Conservation (phyloP, 2,888 invertebrate genomes). For the Drosophila hamatofila region DNA sequence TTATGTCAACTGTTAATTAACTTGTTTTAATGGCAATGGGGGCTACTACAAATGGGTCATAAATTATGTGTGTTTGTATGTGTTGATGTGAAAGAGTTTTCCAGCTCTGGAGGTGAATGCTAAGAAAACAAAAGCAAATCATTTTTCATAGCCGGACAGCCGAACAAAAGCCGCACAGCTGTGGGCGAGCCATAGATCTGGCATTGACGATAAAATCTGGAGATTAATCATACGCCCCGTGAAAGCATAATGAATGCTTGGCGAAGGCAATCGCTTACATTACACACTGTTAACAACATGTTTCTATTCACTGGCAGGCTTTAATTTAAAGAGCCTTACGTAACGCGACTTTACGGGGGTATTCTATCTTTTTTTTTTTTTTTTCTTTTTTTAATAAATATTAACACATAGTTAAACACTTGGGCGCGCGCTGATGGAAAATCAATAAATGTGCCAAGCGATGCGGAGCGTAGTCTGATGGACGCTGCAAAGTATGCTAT, state of each 20-base stretch:
- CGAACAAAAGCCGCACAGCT: constrained; percentile 49
- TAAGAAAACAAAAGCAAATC: constrained; percentile 60
- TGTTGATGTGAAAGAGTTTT: constrained; percentile 46
- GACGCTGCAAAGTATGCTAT: constrained; percentile 57
- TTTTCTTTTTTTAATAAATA: constrained; percentile 70
- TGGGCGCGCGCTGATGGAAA: constrained; percentile 76
- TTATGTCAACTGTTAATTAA: constrained; percentile 80
- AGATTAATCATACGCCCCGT: constrained; percentile 80
- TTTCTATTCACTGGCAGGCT: constrained; percentile 36
- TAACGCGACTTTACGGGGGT: constrained; percentile 48
- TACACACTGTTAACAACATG: constrained; percentile 61
- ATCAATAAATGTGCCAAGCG: constrained; percentile 66
- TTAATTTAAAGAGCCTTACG: constrained; percentile 63
- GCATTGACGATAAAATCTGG: constrained; percentile 65
- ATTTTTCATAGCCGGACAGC: constrained; percentile 72
- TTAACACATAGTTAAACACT: constrained; percentile 80
- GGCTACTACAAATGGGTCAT: constrained; percentile 41
- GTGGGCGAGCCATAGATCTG: constrained; percentile 51
- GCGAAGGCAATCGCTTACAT: constrained; percentile 52
- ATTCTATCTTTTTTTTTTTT: constrained; percentile 4
- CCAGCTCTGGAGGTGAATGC: constrained; percentile 41
- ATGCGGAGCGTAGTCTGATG: constrained; percentile 47
- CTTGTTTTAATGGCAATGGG: constrained; percentile 70
- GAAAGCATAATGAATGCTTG: constrained; percentile 65
- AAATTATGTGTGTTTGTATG: constrained; percentile 47